Evolutionary conservation across 2,113 vertebrate genomes (phyloP).

Genomic region (Epinephelus cyanopodus): DNA sequence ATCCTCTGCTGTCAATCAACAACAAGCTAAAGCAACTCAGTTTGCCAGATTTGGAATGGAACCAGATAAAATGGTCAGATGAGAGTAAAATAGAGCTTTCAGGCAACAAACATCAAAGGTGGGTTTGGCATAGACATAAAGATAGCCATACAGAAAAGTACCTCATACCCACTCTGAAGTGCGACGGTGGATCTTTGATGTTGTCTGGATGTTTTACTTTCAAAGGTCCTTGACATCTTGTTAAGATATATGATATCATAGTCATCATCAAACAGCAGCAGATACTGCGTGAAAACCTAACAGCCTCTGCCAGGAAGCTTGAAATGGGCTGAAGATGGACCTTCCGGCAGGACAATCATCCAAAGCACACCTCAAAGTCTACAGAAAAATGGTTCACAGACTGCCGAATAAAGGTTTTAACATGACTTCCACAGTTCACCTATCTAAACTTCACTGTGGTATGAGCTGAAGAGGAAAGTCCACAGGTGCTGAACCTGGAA

Average conservation of each 20-base stretch:
- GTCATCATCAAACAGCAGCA: not conserved
- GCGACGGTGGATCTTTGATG: not conserved
- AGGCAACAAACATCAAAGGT: not conserved
- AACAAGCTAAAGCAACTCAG: not conserved
- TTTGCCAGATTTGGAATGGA: not conserved
- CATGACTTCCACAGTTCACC: not conserved
- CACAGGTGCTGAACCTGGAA: not conserved
- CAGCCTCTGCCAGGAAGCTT: not conserved
- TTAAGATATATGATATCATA: not conserved
- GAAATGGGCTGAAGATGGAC: not conserved
- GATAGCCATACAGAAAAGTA: not conserved
- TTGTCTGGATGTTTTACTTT: not conserved
- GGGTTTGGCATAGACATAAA: not conserved
- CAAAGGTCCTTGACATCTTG: not conserved
- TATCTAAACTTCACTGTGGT: not conserved
- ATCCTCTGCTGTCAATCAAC: not conserved
- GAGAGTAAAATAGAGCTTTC: not conserved
- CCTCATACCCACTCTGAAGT: not conserved
- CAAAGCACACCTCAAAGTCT: not conserved
- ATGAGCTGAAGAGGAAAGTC: not conserved
- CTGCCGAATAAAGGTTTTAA: not conserved
- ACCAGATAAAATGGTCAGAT: not conserved
- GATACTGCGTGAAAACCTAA: not conserved
- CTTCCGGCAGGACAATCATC: not conserved
- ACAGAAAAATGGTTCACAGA: not conserved